Base-by-base conservation (phyloP, 2,113 vertebrate species). In the Clarias magur region DNA sequence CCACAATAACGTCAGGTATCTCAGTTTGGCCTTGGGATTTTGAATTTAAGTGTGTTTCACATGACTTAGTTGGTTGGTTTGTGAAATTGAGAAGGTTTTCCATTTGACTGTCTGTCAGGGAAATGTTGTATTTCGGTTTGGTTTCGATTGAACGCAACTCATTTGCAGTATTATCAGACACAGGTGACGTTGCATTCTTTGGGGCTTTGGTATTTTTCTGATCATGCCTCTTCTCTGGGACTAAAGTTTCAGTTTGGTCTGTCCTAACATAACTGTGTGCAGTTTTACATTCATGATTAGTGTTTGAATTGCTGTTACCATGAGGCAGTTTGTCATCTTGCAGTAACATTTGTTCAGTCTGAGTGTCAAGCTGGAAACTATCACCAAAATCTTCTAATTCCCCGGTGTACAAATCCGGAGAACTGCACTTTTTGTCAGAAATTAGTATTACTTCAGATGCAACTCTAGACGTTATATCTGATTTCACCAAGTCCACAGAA, bases 341-440 rank as follows among this genome's bases (percentile, higher is more conserved):
- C 87, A 95, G 94, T 84, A 99, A 94, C 82, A 99, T 94, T 92
- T 94, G 95, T 84, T 99, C 97, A 8, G 96, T 98, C 89, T 98
- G 97, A 88, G 97, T 97, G 93, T 99, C 97, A 87, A 99, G 90
- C 91, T 96, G 96, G 87, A 99, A 97, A 91, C 97, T 99, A 84
- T 98, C 96, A 82, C 96, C 96, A 91, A 98, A 98, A 81, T 94
- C 95, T 89, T 93, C 93, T 86, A 89, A 90, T 2, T 89, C 89
- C 56, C 68, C 88, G 34, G 88, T 86, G 56, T 94, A 94, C 82
- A 96, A 90, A 88, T 95, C 93, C 27, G 95, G 95, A 85, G 93
- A 94, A 21, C 88, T 92, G 90, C 93, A 91, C 63, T 83, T 93
- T 85, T 92, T 93, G 48, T 79, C 82, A 91, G 88, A 38, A 78